Evolutionary conservation across 2,888 invertebrate species (phyloP).

Genomic region (Idaea straminata): DNA sequence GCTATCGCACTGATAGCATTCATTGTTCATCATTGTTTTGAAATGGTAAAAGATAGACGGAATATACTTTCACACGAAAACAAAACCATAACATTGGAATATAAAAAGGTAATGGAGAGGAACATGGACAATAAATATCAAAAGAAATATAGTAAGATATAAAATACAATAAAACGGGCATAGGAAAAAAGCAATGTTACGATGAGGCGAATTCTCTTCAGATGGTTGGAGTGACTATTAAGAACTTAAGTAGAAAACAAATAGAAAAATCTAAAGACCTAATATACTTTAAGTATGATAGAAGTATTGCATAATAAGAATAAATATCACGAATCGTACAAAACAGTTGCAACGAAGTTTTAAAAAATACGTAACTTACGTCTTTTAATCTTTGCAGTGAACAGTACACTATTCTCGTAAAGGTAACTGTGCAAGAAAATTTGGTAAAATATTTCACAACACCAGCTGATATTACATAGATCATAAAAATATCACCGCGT

Average conservation of each 20-base stretch:
- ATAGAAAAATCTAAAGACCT: too few relatives aligned
- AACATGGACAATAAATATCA: background rate
- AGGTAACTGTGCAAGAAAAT: background rate
- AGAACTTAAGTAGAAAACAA: too few relatives aligned
- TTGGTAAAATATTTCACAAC: background rate
- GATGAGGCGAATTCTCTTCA: too few relatives aligned
- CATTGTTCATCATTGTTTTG: conserved; percentile 10
- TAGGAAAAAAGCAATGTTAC: too few relatives aligned
- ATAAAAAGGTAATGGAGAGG: background rate
- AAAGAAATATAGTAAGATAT: background rate
- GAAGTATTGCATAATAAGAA: too few relatives aligned
- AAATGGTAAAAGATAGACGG: background rate
- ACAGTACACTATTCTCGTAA: background rate
- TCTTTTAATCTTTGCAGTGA: background rate
- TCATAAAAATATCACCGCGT: background rate
- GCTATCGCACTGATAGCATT: conserved; percentile 11
- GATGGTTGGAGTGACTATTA: too few relatives aligned
- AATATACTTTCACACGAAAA: background rate
- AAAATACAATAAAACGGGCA: background rate
- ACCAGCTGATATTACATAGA: background rate
- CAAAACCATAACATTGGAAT: background rate
- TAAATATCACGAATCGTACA: background rate
- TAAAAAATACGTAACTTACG: background rate
- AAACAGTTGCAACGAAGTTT: background rate
- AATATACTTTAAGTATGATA: too few relatives aligned